Evolutionary conservation across 1,140 invertebrate genomes (phyloP).

Genomic region (Pachypsylla venusta): DNA sequence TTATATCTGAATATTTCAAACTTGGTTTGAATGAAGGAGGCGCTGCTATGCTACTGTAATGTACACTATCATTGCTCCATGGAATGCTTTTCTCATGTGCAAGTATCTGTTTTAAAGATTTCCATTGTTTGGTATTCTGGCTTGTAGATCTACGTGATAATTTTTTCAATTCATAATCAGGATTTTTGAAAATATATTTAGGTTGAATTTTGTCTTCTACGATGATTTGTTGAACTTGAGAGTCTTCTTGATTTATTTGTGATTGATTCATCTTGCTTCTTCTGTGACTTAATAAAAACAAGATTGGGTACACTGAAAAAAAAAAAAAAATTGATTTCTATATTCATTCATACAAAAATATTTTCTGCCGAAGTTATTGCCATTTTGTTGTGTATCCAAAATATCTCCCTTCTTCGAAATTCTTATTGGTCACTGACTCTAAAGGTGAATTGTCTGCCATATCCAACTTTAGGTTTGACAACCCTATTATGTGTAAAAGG

Average conservation of each 20-base stretch:
- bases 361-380: too few relatives aligned
- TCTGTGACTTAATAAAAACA: neutral
- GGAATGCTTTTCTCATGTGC: conserved; percentile 1
- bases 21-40: conserved; percentile 1
- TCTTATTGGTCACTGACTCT: too few relatives aligned
- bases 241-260: neutral
- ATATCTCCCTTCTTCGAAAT: too few relatives aligned
- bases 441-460: too few relatives aligned
- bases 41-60: neutral
- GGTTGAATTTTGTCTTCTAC: neutral
- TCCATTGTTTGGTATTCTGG: neutral
- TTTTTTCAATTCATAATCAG: neutral
- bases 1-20: neutral
- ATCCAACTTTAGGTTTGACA: too few relatives aligned
- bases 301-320: too few relatives aligned
- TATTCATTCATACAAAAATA: too few relatives aligned
- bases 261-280: neutral
- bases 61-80: neutral
- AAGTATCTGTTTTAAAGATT: neutral
- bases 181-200: conserved; percentile 1
- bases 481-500: too few relatives aligned
- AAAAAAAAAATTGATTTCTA: too few relatives aligned
- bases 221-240: neutral
- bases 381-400: too few relatives aligned
- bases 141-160: neutral